phyloP scores from a whole-genome alignment of 2,797 vertebrate species.

The Dipus sagitta region DNA sequence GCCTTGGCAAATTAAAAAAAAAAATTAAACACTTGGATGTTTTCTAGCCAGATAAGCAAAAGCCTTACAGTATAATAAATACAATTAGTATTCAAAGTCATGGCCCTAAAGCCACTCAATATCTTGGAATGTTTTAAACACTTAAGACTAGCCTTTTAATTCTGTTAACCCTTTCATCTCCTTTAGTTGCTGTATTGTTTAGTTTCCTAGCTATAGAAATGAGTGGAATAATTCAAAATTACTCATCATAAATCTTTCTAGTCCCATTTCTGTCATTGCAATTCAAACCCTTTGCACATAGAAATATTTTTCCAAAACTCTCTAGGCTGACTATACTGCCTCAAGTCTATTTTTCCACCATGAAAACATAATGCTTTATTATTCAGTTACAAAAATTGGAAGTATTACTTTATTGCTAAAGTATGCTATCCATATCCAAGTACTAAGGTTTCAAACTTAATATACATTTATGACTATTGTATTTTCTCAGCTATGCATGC shows the following conservation, averaged over 20 bases:
- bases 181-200: background rate
- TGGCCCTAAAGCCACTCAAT: background rate
- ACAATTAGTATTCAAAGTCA: conserved; percentile 57
- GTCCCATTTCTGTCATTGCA: background rate
- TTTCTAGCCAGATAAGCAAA: conserved; percentile 47
- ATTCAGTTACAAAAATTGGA: background rate
- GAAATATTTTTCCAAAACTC: background rate
- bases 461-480: background rate
- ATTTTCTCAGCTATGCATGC: background rate
- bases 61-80: conserved; percentile 39
- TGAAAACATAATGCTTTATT: background rate
- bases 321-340: background rate
- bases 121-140: conserved; percentile 5
- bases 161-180: conserved; percentile 1
- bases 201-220: background rate
- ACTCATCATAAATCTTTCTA: background rate
- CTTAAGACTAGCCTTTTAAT: background rate
- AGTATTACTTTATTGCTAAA: background rate
- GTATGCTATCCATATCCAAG: background rate
- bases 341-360: background rate
- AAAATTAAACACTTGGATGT: background rate
- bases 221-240: background rate
- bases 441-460: background rate
- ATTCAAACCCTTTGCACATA: background rate
- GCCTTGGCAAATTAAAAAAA: background rate